Conservation (phyloP, 1,140 invertebrate species). For the Tachypleus tridentatus region DNA sequence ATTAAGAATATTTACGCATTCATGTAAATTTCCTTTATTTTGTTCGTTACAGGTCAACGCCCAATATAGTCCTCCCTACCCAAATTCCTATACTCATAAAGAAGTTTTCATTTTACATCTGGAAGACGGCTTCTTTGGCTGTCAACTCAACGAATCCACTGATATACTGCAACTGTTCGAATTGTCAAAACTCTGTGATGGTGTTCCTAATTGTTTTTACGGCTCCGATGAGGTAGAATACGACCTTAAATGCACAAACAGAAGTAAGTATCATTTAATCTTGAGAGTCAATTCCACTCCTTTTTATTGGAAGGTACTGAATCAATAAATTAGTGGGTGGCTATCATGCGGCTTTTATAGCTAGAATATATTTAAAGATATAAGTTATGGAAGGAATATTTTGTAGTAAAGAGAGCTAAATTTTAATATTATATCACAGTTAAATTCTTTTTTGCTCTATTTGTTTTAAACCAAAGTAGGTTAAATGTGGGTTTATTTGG, state of each 20-base stretch:
- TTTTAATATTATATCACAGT: no score
- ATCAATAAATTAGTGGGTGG: no score
- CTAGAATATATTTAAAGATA: no score
- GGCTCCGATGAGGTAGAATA: slow-evolving; percentile 77
- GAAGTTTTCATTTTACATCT: slow-evolving; percentile 93
- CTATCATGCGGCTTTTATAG: no score
- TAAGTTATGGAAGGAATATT: no score
- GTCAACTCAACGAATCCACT: slow-evolving; percentile 90
- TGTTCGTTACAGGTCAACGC: slow-evolving; percentile 10
- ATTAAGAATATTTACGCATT: no score
- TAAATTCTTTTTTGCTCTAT: no score
- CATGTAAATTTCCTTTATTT: neutral
- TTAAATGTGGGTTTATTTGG: no score
- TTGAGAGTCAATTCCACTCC: no score
- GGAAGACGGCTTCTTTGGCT: slow-evolving; percentile 93
- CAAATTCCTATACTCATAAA: slow-evolving; percentile 32
- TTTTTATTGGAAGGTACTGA: no score
- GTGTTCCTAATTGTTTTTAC: slow-evolving; percentile 72
- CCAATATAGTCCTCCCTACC: slow-evolving; percentile 25
- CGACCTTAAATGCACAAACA: slow-evolving; percentile 87
- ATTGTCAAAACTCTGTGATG: slow-evolving; percentile 86
- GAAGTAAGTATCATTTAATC: slow-evolving; percentile 23
- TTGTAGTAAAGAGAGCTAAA: no score
- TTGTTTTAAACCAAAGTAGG: no score
- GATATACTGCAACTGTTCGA: slow-evolving; percentile 88